Percentiles rank a stretch among this genome's conserved stretches.
These are phyloP conservation scores for Alcedo atthis DNA, from an alignment of 2,797 vertebrate genomes.

Conservation along the genomic window DNA sequence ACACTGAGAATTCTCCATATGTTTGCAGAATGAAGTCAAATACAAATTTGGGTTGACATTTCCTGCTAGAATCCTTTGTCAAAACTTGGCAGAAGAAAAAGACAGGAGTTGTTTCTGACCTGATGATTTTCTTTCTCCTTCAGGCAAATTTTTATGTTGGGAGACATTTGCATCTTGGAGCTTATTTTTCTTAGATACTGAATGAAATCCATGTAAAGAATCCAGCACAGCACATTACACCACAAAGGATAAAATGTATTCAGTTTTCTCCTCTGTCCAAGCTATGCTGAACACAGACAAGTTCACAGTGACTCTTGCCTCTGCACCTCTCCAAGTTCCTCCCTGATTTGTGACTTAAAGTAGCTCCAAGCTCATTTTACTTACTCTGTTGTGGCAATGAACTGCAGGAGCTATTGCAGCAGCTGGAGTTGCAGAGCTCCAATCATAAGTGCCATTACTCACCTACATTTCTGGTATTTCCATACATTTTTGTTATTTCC, in stretches of 20 bases:
- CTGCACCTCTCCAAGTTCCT: neutral
- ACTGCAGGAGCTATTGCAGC: neutral
- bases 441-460: neutral
- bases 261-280: neutral
- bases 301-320: neutral
- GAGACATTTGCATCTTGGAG: neutral
- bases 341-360: neutral
- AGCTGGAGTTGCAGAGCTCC: slow-evolving; percentile 2
- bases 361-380: neutral
- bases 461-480: neutral
- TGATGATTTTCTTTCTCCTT: neutral
- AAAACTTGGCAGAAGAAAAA: neutral
- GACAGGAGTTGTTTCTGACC: neutral
- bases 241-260: neutral
- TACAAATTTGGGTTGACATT: neutral
- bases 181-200: neutral
- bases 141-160: neutral
- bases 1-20: neutral
- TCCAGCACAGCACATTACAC: neutral
- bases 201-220: neutral
- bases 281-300: neutral
- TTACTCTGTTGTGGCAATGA: neutral
- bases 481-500: neutral
- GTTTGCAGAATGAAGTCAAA: slow-evolving; percentile 19
- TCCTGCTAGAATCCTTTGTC: neutral